These are phyloP conservation scores for Sphaerophoria taeniata DNA, from an alignment of 2,888 invertebrate genomes.

Conservation along the genomic window DNA sequence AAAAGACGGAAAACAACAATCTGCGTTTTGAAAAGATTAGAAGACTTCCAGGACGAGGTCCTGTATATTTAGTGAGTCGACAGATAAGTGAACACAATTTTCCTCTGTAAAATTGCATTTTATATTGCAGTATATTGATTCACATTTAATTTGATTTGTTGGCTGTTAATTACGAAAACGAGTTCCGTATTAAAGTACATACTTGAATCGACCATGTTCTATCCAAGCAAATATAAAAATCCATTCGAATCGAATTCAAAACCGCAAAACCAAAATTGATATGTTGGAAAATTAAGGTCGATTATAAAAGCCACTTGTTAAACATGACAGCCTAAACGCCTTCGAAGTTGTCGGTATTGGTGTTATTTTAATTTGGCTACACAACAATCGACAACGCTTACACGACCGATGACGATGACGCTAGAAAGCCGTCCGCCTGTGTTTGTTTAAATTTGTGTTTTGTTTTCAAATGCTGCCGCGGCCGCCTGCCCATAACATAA, in stretches of 20 bases:
- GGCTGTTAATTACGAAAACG: not conserved
- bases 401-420: too few species aligned
- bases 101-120: too few species aligned
- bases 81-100: too few species aligned
- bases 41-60: too few species aligned
- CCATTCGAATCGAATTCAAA: slow-evolving; percentile 14
- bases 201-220: not conserved
- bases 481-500: slow-evolving; percentile 7
- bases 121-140: too few species aligned
- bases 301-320: slow-evolving; percentile 39
- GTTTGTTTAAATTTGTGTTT: not conserved
- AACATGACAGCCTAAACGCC: slow-evolving; percentile 42
- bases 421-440: not conserved
- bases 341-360: slow-evolving; percentile 12
- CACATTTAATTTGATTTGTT: too few species aligned
- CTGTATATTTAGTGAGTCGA: too few species aligned
- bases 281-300: slow-evolving; percentile 28
- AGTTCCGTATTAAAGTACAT: not conserved
- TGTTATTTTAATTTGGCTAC: slow-evolving; percentile 9
- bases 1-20: too few species aligned
- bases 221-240: slow-evolving; percentile 1
- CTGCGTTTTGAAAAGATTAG: too few species aligned
- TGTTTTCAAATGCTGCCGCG: not conserved
- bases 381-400: not conserved
- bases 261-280: slow-evolving; percentile 28